Evolutionary conservation across 1,140 invertebrate genomes (phyloP).

Genomic region (Calycopis cecrops): DNA sequence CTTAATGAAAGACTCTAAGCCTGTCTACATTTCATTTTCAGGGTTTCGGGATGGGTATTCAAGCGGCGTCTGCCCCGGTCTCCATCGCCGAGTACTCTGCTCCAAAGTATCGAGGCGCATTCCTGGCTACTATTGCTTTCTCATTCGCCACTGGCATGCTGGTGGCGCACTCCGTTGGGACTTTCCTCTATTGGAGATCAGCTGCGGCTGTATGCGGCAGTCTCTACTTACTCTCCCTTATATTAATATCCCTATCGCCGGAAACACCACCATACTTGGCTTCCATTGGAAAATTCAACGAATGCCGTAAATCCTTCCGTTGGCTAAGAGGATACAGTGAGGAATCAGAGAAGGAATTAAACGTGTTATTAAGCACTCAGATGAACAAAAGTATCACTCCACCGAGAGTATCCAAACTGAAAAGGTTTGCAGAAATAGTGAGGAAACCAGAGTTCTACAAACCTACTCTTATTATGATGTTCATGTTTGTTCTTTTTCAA

Average conservation of each 20-base stretch:
- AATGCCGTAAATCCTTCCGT: conserved; percentile 50
- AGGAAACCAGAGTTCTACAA: conserved; percentile 63
- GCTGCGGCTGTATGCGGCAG: conserved; percentile 57
- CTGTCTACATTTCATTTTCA: conserved; percentile 34
- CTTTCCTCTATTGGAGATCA: conserved; percentile 54
- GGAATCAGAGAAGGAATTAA: conserved; percentile 53
- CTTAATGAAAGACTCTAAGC: not conserved
- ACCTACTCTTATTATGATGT: conserved; percentile 64
- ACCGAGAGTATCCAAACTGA: conserved; percentile 36
- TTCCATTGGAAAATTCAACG: conserved; percentile 37
- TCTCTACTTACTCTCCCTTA: conserved; percentile 45
- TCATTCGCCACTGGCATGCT: conserved; percentile 66
- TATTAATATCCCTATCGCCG: conserved; percentile 50
- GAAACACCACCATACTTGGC: conserved; percentile 63
- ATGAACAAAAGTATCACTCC: conserved; percentile 25
- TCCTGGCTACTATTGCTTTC: conserved; percentile 62
- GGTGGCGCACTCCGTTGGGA: conserved; percentile 57
- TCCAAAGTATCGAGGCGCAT: conserved; percentile 52
- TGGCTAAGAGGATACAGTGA: conserved; percentile 51
- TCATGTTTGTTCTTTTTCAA: conserved; percentile 64
- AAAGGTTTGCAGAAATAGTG: conserved; percentile 30
- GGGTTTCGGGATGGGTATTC: conserved; percentile 66
- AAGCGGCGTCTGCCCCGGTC: conserved; percentile 54
- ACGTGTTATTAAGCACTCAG: conserved; percentile 50
- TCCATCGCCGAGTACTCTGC: conserved; percentile 65